Conservation (phyloP, 1,140 invertebrate genomes). For the Trichogramma pretiosum region DNA sequence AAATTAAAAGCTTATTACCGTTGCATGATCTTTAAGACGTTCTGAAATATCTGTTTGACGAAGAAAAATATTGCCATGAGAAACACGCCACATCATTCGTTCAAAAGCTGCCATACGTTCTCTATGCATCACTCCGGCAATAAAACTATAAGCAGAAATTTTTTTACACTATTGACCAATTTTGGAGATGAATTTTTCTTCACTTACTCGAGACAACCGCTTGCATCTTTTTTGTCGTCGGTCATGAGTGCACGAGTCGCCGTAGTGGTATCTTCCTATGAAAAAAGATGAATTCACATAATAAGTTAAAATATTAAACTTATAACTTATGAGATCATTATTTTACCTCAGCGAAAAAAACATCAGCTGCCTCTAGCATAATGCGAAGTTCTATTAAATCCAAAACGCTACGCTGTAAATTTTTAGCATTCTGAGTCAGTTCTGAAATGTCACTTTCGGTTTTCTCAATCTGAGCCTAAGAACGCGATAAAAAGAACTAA, state of each 20-base stretch:
- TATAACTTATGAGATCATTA: too few relatives aligned
- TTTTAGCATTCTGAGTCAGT: slow-evolving; percentile 87
- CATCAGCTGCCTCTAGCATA: slow-evolving; percentile 87
- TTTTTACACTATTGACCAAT: too few relatives aligned
- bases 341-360: slow-evolving; percentile 79
- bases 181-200: too few relatives aligned
- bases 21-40: slow-evolving; percentile 81
- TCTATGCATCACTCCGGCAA: slow-evolving; percentile 76
- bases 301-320: too few relatives aligned
- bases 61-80: slow-evolving; percentile 84
- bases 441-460: slow-evolving; percentile 87
- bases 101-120: slow-evolving; percentile 93
- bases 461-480: slow-evolving; percentile 86
- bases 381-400: slow-evolving; percentile 89
- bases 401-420: slow-evolving; percentile 85
- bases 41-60: slow-evolving; percentile 80
- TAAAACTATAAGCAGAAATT: too few relatives aligned
- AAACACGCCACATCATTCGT: slow-evolving; percentile 93
- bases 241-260: slow-evolving; percentile 40
- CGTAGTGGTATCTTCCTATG: too few relatives aligned
- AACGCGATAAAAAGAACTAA: too few relatives aligned
- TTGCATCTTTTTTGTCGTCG: slow-evolving; percentile 33
- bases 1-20: too few relatives aligned
- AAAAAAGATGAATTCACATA: too few relatives aligned
- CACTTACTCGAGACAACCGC: slow-evolving; percentile 45